A percentile compares a stretch with the other conserved stretches of the same genome.
These are phyloP conservation scores for Vollenhovia emeryi DNA, from an alignment of 1,140 invertebrate genomes.

Conservation along the genomic window DNA sequence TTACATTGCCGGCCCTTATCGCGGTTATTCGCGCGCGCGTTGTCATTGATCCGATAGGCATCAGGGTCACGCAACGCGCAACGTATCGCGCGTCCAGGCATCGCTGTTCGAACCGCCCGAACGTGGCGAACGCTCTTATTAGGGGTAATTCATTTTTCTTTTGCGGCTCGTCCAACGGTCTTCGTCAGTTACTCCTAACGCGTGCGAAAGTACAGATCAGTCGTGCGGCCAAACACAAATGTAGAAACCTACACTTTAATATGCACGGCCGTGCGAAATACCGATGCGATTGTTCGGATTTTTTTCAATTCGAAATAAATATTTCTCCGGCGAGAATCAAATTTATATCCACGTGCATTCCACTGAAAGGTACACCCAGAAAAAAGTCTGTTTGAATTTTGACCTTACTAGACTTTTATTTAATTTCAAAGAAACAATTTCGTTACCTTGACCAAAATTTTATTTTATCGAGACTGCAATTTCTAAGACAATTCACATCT, in stretches of 20 bases:
- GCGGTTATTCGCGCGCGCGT: constrained; percentile 35
- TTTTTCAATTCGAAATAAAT: constrained; percentile 3
- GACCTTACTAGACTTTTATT: too few species aligned
- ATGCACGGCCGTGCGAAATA: neutral
- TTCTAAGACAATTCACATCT: too few species aligned
- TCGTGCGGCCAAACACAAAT: neutral
- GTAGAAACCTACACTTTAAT: neutral
- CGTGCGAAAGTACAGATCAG: neutral
- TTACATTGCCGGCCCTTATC: constrained; percentile 31
- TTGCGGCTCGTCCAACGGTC: neutral
- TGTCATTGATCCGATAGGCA: constrained; percentile 54
- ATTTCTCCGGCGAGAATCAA: neutral
- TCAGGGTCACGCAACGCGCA: constrained; percentile 35
- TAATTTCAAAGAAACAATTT: too few species aligned
- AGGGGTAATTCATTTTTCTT: constrained; percentile 45
- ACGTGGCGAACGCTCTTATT: constrained; percentile 10
- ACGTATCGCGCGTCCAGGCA: neutral
- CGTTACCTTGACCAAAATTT: too few species aligned
- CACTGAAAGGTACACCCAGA: neutral
- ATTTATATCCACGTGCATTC: constrained; percentile 1
- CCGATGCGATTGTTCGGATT: neutral
- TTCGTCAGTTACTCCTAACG: neutral
- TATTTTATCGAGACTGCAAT: too few species aligned
- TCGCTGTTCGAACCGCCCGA: neutral
- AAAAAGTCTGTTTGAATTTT: too few species aligned